These are phyloP conservation scores for Drosophila neoperkinsi DNA, from an alignment of 2,888 invertebrate species.

Conservation along the genomic window DNA sequence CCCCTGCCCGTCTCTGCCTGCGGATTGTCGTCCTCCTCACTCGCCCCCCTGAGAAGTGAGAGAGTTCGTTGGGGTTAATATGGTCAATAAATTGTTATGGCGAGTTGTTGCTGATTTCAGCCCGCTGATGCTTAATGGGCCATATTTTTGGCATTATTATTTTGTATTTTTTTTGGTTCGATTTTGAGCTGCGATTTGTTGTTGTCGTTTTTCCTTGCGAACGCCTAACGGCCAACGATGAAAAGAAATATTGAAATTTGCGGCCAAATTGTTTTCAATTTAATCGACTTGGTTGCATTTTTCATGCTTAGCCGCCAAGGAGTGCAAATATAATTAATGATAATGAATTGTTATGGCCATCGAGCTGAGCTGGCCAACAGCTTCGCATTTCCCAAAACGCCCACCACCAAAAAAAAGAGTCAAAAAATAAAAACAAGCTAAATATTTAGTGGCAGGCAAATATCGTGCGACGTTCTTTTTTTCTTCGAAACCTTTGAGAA, in stretches of 20 bases:
- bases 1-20: background rate
- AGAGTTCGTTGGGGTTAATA: slow-evolving; percentile 79
- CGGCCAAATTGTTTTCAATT: slow-evolving; percentile 76
- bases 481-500: slow-evolving; percentile 22
- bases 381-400: slow-evolving; percentile 40
- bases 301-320: slow-evolving; percentile 62
- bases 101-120: slow-evolving; percentile 70
- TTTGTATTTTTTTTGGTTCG: slow-evolving; percentile 20
- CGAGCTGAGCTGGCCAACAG: slow-evolving; percentile 42
- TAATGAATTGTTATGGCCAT: slow-evolving; percentile 76
- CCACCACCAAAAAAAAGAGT: slow-evolving; percentile 23
- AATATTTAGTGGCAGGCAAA: slow-evolving; percentile 53
- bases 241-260: slow-evolving; percentile 76
- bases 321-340: slow-evolving; percentile 81
- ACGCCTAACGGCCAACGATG: slow-evolving; percentile 67
- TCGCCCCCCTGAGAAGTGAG: slow-evolving; percentile 54
- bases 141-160: slow-evolving; percentile 46
- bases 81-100: slow-evolving; percentile 78
- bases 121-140: slow-evolving; percentile 72
- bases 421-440: slow-evolving; percentile 31
- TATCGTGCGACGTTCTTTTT: slow-evolving; percentile 63
- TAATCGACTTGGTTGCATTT: slow-evolving; percentile 68
- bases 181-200: slow-evolving; percentile 2
- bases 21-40: slow-evolving; percentile 8
- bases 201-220: slow-evolving; percentile 1